Base-by-base conservation (phyloP, 2,113 vertebrate species). In the Amphiprion percula region DNA sequence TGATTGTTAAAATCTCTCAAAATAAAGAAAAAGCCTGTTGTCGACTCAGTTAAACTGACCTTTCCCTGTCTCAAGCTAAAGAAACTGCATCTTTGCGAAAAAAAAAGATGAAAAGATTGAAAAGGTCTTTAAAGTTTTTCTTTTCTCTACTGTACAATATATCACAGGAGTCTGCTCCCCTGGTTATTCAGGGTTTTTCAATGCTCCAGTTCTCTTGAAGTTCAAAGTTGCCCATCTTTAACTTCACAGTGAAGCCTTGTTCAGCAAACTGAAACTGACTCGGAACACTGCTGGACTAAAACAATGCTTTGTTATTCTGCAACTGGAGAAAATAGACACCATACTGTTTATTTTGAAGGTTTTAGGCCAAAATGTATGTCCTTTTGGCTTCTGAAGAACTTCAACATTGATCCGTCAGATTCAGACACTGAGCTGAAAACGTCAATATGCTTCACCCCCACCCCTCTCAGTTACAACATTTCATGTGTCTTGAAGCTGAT, bases 331-430 rank as follows among this genome's bases (percentile, higher is more conserved):
- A 30, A 14, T 23, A 10, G 37, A 52, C 3, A 24, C 58, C 3
- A 23, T 1, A 6, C 15, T 69, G 15, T 12, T 58, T 37, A 52
- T 28, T 30, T 58, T 68, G 26, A 59, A 0, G 23, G 21, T 64
- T 63, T 52, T 3, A 52, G 17, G 60, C 47, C 28, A 47, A 52
- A 53, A 56, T 44, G 3, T 5, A 9, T 30, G 19, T 46, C 6
- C 19, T 58, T 4, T 72, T 47, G 56, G 12, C 5, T 24, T 65
- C 72, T 19, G 1, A 33, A 54, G 24, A 55, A 26, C 23, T 39
- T 77, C 66, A 60, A 49, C 15, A 79, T 78, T 77, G 41, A 75
- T 39, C 9, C 6, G 2, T 55, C 21, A 54, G 30, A 68, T 72
- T 41, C 8, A 17, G 19, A 47, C 75, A 81, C 75, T 58, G 23